Conservation (phyloP, 2,888 invertebrate species). For the Trachelus iudaicus region DNA sequence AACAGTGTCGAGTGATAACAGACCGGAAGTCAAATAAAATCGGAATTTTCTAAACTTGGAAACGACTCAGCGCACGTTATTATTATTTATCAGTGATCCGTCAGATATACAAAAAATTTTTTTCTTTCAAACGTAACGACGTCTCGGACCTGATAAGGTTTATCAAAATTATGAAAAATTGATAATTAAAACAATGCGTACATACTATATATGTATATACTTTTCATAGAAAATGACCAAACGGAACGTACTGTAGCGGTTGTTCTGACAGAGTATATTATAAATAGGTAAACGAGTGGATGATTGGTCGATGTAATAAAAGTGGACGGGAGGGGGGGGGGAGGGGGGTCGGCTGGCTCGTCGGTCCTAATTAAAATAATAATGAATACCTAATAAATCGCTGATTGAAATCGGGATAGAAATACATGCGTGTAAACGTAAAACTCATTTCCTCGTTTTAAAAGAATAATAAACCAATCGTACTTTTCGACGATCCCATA, state of each 20-base stretch:
- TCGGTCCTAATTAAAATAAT: constrained; percentile 45
- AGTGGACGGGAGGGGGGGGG: neutral
- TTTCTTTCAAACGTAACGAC: neutral
- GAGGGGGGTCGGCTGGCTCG: neutral
- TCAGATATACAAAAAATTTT: neutral
- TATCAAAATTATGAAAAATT: neutral
- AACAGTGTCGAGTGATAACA: neutral
- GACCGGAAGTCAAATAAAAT: neutral
- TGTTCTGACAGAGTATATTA: neutral
- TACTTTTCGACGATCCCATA: constrained; percentile 33
- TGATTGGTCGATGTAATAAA: neutral
- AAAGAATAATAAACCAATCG: constrained; percentile 51
- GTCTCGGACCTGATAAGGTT: neutral
- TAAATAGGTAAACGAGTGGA: neutral
- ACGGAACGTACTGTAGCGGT: neutral
- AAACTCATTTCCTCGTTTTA: constrained; percentile 51
- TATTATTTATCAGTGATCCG: neutral
- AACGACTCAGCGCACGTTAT: neutral
- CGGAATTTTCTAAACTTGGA: neutral
- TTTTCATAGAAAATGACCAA: too few relatives aligned
- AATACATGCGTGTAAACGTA: constrained; percentile 33
- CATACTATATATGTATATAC: too few relatives aligned
- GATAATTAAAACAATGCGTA: too few relatives aligned
- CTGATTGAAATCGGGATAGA: constrained; percentile 43
- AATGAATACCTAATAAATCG: constrained; percentile 56